Conservation (phyloP, 2,113 vertebrate genomes). For the Pachycephala philippinensis region DNA sequence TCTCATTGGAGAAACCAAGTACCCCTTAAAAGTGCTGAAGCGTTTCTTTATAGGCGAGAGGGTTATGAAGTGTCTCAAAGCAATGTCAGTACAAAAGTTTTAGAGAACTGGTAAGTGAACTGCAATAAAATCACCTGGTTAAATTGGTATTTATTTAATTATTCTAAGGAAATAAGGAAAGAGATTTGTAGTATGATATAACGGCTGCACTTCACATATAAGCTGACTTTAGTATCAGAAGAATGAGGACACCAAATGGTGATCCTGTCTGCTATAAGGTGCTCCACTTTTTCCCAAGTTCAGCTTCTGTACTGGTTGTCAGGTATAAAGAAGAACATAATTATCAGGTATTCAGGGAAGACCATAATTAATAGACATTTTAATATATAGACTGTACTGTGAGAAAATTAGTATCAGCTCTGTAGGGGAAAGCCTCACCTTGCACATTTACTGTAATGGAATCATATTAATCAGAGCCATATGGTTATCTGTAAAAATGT, state of each 20-base stretch:
- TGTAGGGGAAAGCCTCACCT: neutral
- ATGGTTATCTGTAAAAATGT: neutral
- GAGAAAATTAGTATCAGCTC: neutral
- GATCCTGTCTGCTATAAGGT: neutral
- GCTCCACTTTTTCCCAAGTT: neutral
- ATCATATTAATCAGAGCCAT: neutral
- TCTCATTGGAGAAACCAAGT: neutral
- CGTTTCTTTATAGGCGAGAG: neutral
- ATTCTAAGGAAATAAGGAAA: neutral
- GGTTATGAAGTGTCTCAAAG: neutral
- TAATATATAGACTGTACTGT: neutral
- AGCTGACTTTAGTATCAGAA: neutral
- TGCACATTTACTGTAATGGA: neutral
- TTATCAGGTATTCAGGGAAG: neutral
- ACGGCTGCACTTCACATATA: fast-evolving
- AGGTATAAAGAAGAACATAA: neutral
- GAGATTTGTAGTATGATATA: neutral
- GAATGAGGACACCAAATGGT: neutral
- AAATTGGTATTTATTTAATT: neutral
- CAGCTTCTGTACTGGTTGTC: neutral
- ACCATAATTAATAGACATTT: neutral
- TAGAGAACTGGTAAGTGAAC: neutral
- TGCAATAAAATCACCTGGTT: neutral
- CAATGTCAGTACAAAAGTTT: neutral
- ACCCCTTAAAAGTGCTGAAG: neutral